Evolutionary conservation across 2,113 vertebrate genomes (phyloP).

Genomic region (Erythrocercus mccallii): DNA sequence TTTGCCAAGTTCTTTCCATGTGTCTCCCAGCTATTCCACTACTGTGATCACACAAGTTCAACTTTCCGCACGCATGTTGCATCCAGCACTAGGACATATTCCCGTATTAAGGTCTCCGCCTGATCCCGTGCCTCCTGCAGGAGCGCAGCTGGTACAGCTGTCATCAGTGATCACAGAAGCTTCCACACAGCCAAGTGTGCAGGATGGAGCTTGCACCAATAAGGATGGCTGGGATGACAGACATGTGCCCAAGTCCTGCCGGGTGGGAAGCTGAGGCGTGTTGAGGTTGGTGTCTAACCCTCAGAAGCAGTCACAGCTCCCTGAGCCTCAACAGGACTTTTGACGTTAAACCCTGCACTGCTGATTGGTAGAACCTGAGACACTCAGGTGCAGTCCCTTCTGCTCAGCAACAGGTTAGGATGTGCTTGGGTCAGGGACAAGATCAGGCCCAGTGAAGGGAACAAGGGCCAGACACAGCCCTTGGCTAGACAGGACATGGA

Average conservation of each 20-base stretch:
- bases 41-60: not conserved
- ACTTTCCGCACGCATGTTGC: not conserved
- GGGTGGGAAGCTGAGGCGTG: accelerated
- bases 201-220: not conserved
- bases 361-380: not conserved
- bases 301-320: not conserved
- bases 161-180: not conserved
- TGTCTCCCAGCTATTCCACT: not conserved
- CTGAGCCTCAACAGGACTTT: not conserved
- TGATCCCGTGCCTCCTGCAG: too few species aligned
- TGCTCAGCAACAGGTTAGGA: accelerated
- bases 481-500: not conserved
- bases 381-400: not conserved
- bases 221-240: not conserved
- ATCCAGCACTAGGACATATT: not conserved
- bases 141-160: not conserved
- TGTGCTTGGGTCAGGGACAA: accelerated
- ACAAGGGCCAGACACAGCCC: not conserved
- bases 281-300: not conserved
- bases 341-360: not conserved
- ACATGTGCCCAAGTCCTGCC: accelerated
- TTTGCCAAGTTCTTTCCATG: not conserved
- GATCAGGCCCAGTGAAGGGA: not conserved
- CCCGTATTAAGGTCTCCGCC: not conserved
- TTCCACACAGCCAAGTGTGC: not conserved